A percentile compares a stretch with the other conserved stretches of the same genome.
Evolutionary conservation across 2,797 vertebrate genomes (phyloP).

Genomic region (Lepilemur septentrionalis): DNA sequence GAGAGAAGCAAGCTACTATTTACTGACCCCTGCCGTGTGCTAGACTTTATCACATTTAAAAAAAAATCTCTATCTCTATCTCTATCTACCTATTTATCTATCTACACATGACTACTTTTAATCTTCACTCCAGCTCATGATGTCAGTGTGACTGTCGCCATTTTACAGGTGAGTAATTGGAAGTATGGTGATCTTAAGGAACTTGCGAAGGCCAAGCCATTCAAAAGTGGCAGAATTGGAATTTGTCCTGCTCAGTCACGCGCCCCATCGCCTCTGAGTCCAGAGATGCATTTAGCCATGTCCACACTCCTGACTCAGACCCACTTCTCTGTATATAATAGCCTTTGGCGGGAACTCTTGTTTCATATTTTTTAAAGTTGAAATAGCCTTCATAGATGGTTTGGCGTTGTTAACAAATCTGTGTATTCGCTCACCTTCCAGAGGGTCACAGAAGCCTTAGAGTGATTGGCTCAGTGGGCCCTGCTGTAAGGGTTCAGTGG

Average conservation of each 20-base stretch:
- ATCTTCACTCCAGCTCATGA: background rate
- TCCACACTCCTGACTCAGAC: background rate
- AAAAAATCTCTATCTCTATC: no score
- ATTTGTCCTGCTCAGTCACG: background rate
- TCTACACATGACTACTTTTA: background rate
- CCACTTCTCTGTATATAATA: background rate
- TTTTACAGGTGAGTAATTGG: background rate
- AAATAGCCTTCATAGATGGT: background rate
- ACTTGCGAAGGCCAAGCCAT: background rate
- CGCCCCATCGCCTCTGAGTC: background rate
- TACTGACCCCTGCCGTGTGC: background rate
- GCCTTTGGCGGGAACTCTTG: background rate
- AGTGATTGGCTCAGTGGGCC: background rate
- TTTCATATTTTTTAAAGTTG: background rate
- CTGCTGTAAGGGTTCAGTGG: background rate
- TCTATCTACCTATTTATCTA: no score
- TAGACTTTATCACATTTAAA: background rate
- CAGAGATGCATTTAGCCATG: background rate
- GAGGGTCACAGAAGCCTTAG: background rate
- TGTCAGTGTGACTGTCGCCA: background rate
- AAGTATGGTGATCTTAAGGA: background rate
- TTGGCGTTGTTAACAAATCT: background rate
- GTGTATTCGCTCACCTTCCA: background rate
- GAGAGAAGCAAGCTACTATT: background rate
- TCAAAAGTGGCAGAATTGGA: background rate